Conservation (phyloP, 2,797 vertebrate genomes). For the Carcharodon carcharias region DNA sequence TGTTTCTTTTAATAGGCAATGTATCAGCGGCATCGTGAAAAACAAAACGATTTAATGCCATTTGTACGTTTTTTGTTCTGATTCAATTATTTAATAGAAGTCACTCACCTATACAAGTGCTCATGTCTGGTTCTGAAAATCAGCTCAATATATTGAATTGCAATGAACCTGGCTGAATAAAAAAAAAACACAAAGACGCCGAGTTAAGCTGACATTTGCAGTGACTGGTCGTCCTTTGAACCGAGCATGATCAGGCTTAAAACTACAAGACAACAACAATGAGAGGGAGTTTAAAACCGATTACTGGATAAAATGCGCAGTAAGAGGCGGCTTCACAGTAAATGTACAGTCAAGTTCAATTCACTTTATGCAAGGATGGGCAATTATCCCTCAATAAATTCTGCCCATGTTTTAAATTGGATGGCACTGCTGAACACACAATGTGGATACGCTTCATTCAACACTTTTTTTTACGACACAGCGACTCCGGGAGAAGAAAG, state of each 20-base stretch:
- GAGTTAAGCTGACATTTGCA: conserved; percentile 35
- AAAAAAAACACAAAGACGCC: not conserved
- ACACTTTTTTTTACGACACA: conserved; percentile 28
- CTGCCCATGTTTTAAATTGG: conserved; percentile 36
- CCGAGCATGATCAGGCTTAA: conserved; percentile 28
- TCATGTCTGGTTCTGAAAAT: not conserved
- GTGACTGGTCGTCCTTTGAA: conserved; percentile 19
- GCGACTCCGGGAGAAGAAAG: not conserved
- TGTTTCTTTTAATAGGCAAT: not conserved
- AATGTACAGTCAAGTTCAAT: conserved; percentile 41
- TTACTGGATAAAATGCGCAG: conserved; percentile 12
- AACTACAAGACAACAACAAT: conserved; percentile 34
- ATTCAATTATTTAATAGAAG: not conserved
- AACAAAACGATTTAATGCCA: no score
- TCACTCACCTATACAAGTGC: conserved; percentile 16
- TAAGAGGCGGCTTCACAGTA: conserved; percentile 14
- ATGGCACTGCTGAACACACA: conserved; percentile 40
- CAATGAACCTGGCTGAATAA: not conserved
- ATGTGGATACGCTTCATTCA: conserved; percentile 36
- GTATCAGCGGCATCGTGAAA: not conserved
- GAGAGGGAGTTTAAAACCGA: conserved; percentile 33
- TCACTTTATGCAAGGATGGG: conserved; percentile 43
- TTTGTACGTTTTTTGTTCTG: no score
- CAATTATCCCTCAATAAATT: conserved; percentile 39
- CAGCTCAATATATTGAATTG: not conserved